Evolutionary conservation across 2,113 vertebrate species (phyloP).

Genomic region (Papio anubis): DNA sequence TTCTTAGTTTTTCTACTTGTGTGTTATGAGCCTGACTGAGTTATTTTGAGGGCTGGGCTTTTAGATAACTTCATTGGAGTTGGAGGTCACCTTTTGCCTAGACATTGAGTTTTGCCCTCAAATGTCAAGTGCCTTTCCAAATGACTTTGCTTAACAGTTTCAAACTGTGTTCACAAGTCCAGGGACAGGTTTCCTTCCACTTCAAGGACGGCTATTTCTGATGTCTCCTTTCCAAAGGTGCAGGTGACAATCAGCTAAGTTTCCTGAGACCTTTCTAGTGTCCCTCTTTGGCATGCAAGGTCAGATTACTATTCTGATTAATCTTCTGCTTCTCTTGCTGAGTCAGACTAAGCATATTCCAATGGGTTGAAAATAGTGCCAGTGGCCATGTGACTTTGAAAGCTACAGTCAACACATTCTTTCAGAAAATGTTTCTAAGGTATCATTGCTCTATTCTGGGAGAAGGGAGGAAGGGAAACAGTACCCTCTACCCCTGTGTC

Average conservation of each 20-base stretch:
- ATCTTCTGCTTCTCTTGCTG: constrained; percentile 29
- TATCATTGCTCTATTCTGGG: neutral
- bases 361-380: neutral
- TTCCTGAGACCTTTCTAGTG: constrained; percentile 46
- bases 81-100: constrained; percentile 45
- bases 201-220: constrained; percentile 10
- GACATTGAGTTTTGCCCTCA: constrained; percentile 32
- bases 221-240: constrained; percentile 34
- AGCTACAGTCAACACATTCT: constrained; percentile 1
- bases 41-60: constrained; percentile 54
- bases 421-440: neutral
- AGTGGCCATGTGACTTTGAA: neutral
- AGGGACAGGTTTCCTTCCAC: neutral
- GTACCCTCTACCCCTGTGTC: neutral
- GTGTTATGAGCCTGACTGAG: constrained; percentile 19
- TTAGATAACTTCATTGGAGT: constrained; percentile 32
- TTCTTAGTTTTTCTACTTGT: constrained; percentile 35
- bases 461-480: neutral
- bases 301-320: constrained; percentile 38
- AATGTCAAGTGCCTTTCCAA: constrained; percentile 3
- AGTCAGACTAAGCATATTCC: neutral
- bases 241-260: constrained; percentile 18
- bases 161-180: neutral
- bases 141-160: constrained; percentile 43
- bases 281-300: neutral